Base-by-base conservation (phyloP, 2,797 vertebrate species). In the Gadopsis marmoratus region DNA sequence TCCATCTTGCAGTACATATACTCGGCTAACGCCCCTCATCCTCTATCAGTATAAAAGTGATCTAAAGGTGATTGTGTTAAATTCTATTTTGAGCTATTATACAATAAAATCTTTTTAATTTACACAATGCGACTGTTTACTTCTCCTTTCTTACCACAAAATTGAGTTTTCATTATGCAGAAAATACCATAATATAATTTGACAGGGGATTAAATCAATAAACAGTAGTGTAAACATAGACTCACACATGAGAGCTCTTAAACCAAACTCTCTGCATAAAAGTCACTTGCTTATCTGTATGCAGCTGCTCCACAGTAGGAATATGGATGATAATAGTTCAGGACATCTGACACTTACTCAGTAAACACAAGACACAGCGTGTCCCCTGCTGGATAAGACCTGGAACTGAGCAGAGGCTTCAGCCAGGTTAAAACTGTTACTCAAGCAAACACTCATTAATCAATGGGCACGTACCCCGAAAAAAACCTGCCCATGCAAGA, bases 51-150 rank as follows among this genome's bases (percentile, higher is more conserved):
- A 89, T 90, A 87, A 91, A 90, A 90, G 85, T 91, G 86, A 86
- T 87, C 23, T 85, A 91, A 89, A 95, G 86, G 88, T 94, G 75
- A 88, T 85, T 92, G 94, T 95, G 95, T 95, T 95, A 94, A 94
- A 94, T 93, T 96, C 95, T 96, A 94, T 95, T 97, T 96, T 96
- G 92, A 96, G 91, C 94, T 92, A 92, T 94, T 93, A 87, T 76
- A 90, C 80, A 97, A 97, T 97, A 95, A 96, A 96, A 90, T 41
- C 78, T 92, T 95, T 95, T 95, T 93, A 91, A 96, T 94, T 61
- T 89, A 93, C 85, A 85, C 45, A 70, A 5, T 71, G 41, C 26
- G 4, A 47, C 47, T 26, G 39, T 48, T 62, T 59, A 4, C 51
- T 68, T 71, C 29, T 17, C 2, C 54, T 67, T 73, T 74, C 3